These are phyloP conservation scores for Zaprionus bogoriensis DNA, from an alignment of 2,888 invertebrate species.

Conservation along the genomic window DNA sequence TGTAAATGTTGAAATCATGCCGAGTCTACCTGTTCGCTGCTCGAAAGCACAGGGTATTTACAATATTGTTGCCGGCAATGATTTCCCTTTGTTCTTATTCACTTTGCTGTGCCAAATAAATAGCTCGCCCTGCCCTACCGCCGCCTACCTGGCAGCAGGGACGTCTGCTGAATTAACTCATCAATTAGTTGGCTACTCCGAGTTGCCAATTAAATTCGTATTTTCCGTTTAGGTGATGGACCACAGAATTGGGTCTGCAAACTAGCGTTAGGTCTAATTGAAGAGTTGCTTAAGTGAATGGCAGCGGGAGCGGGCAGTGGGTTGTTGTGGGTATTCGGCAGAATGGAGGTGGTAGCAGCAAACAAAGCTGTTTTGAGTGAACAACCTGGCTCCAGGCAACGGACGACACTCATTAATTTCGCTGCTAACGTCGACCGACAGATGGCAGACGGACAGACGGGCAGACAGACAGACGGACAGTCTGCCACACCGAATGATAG, in stretches of 20 bases:
- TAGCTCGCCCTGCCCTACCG: neutral
- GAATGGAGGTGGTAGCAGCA: neutral
- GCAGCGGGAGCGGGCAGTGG: slow-evolving; percentile 9
- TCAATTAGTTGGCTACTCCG: slow-evolving; percentile 55
- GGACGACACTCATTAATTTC: slow-evolving; percentile 66
- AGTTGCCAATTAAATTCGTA: slow-evolving; percentile 65
- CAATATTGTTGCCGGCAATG: neutral
- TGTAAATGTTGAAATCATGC: too few relatives aligned
- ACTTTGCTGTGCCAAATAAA: neutral
- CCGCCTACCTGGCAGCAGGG: neutral
- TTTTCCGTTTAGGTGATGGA: slow-evolving; percentile 35
- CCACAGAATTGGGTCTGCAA: slow-evolving; percentile 42
- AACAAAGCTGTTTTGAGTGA: slow-evolving; percentile 31
- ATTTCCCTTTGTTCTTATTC: slow-evolving; percentile 2
- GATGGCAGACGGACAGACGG: slow-evolving; percentile 3
- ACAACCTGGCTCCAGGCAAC: slow-evolving; percentile 61
- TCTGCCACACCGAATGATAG: slow-evolving; percentile 19
- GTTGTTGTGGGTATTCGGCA: neutral
- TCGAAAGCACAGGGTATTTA: neutral
- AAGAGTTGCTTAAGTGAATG: slow-evolving; percentile 22
- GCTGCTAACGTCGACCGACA: slow-evolving; percentile 36
- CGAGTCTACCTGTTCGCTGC: neutral
- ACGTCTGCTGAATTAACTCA: slow-evolving; percentile 26
- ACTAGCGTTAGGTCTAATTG: slow-evolving; percentile 70
- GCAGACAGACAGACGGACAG: neutral